A percentile compares a stretch with the other conserved stretches of the same genome.
Conservation (phyloP, 2,797 vertebrate genomes). For the Leptatherina wallacei region DNA sequence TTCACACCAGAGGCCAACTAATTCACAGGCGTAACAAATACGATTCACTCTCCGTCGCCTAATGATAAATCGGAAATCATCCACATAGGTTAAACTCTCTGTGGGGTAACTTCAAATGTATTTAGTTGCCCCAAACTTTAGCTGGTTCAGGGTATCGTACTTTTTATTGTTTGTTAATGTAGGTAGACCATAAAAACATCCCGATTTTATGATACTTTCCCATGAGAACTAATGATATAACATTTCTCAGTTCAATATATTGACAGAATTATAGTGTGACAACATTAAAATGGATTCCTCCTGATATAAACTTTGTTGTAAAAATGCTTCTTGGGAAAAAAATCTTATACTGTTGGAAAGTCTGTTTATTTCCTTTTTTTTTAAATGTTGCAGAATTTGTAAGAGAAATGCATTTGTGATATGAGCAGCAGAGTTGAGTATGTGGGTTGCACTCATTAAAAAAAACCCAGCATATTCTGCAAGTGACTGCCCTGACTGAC, state of each 20-base stretch:
- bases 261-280: neutral
- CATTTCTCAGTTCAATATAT: neutral
- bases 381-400: too few relatives aligned
- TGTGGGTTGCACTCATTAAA: too few relatives aligned
- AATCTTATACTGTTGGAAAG: too few relatives aligned
- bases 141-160: neutral
- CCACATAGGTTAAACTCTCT: constrained; percentile 25
- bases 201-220: neutral
- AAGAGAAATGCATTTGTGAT: too few relatives aligned
- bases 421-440: too few relatives aligned
- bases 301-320: too few relatives aligned
- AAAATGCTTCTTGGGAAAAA: too few relatives aligned
- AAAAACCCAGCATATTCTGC: too few relatives aligned
- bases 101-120: constrained; percentile 8
- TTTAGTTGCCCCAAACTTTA: neutral
- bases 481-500: too few relatives aligned
- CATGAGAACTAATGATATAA: neutral
- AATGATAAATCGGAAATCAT: constrained; percentile 43
- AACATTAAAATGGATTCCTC: too few relatives aligned
- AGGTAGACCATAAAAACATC: constrained; percentile 20
- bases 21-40: constrained; percentile 44
- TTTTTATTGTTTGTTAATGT: neutral
- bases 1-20: constrained; percentile 22
- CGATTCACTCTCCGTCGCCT: constrained; percentile 15
- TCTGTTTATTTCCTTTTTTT: too few relatives aligned